These are phyloP conservation scores for Dendroctonus valens DNA, from an alignment of 1,140 invertebrate genomes.

Conservation along the genomic window DNA sequence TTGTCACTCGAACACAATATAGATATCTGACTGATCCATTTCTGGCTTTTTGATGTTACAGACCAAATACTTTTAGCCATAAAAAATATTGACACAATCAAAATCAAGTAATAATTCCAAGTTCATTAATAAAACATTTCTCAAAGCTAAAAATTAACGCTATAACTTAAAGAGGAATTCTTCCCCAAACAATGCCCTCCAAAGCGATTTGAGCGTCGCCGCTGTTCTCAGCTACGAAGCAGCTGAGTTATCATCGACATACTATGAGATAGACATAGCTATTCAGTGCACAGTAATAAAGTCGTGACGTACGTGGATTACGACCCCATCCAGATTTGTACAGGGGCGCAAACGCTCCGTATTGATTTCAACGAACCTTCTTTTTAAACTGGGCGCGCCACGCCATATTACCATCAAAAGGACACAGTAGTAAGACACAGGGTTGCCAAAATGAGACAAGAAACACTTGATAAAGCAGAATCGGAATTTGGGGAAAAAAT, in stretches of 20 bases:
- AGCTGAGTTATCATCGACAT: constrained; percentile 12
- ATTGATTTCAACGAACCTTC: constrained; percentile 29
- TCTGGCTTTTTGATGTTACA: too few relatives aligned
- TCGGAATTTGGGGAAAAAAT: too few relatives aligned
- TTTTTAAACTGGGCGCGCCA: constrained; percentile 27
- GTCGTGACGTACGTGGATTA: not conserved
- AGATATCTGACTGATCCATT: too few relatives aligned
- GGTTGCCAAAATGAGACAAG: constrained; percentile 4
- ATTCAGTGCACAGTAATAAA: not conserved
- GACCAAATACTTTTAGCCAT: too few relatives aligned
- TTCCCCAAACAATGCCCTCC: constrained; percentile 1
- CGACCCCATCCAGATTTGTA: not conserved
- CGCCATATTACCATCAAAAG: constrained; percentile 22
- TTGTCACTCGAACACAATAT: too few relatives aligned
- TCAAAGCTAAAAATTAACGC: too few relatives aligned
- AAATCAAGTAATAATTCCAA: too few relatives aligned
- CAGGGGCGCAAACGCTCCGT: constrained; percentile 23
- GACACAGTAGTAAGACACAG: constrained; percentile 8
- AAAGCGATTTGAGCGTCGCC: constrained; percentile 3
- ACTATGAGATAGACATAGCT: not conserved
- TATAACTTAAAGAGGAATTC: constrained; percentile 3
- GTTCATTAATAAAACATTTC: too few relatives aligned
- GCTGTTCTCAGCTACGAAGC: constrained; percentile 3
- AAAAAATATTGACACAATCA: too few relatives aligned
- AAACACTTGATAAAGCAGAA: too few relatives aligned